Conservation (phyloP, 2,797 vertebrate genomes). For the Micropoecilia bifurca region DNA sequence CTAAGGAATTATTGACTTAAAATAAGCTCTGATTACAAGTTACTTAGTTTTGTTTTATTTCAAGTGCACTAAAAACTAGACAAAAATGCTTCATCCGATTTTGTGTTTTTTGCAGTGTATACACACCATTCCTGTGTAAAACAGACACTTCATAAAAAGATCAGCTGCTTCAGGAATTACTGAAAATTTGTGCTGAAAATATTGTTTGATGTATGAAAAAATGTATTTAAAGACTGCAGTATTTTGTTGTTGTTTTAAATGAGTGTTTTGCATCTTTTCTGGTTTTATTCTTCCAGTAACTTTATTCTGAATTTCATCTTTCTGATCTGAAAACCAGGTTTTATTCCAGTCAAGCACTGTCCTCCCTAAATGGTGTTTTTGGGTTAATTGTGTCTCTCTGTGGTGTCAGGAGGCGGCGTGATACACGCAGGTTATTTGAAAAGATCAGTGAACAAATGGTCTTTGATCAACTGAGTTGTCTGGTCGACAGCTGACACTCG, state of each 20-base stretch:
- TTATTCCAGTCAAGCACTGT: background rate
- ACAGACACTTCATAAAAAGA: too few relatives aligned
- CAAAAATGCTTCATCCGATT: too few relatives aligned
- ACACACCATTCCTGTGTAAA: background rate
- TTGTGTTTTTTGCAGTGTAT: too few relatives aligned
- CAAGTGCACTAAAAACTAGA: too few relatives aligned
- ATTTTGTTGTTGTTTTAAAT: background rate
- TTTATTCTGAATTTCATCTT: background rate
- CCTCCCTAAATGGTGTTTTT: background rate
- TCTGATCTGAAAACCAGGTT: background rate
- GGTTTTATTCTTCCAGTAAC: background rate
- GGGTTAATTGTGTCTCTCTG: slow-evolving; percentile 37
- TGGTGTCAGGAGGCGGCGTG: slow-evolving; percentile 37
- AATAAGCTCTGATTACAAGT: too few relatives aligned
- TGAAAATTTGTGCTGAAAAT: too few relatives aligned
- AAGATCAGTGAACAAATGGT: slow-evolving; percentile 64
- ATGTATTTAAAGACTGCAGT: too few relatives aligned
- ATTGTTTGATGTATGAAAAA: too few relatives aligned
- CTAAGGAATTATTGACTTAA: too few relatives aligned
- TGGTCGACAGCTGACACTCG: slow-evolving; percentile 49
- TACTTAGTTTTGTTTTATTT: too few relatives aligned
- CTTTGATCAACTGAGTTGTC: slow-evolving; percentile 74
- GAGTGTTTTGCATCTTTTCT: background rate
- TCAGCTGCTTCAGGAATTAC: too few relatives aligned
- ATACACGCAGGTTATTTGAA: slow-evolving; percentile 65